phyloP scores from a whole-genome alignment of 2,797 vertebrate species.

The Aphelocoma californica region DNA sequence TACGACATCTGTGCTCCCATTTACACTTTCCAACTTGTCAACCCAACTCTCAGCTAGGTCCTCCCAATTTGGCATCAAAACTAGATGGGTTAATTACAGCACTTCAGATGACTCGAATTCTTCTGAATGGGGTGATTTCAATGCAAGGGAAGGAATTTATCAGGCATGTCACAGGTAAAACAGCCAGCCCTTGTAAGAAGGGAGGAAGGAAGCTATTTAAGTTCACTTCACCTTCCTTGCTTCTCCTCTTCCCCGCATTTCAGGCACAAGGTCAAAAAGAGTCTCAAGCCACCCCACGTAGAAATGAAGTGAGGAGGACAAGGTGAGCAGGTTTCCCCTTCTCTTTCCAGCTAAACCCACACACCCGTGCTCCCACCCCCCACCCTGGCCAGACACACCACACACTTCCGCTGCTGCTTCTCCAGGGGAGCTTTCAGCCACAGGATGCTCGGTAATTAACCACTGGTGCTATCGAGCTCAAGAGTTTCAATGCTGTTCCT shows the following conservation, averaged over 20 bases:
- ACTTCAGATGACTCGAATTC: not conserved
- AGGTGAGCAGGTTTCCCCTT: rapidly evolving
- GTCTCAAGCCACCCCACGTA: not conserved
- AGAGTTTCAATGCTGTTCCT: not conserved
- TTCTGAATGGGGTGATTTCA: not conserved
- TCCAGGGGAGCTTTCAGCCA: not conserved
- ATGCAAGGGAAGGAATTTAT: not conserved
- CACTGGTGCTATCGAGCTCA: not conserved
- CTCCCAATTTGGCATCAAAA: not conserved
- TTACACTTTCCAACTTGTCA: not conserved
- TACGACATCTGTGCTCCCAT: not conserved
- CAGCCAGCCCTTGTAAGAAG: not conserved
- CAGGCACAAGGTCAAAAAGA: not conserved
- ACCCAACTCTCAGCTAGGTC: not conserved
- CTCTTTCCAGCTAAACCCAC: not conserved
- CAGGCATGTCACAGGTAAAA: not conserved
- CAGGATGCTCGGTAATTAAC: not conserved
- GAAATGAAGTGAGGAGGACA: not conserved
- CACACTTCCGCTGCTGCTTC: not conserved
- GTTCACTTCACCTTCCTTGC: not conserved
- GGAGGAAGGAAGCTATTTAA: not conserved
- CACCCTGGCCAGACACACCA: rapidly evolving
- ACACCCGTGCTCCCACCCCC: rapidly evolving
- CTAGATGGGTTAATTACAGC: not conserved
- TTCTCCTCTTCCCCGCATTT: not conserved